Percentiles rank a stretch among this genome's conserved stretches.
Evolutionary conservation across 2,797 vertebrate species (phyloP).

Genomic region (Hozukius guyotensis): DNA sequence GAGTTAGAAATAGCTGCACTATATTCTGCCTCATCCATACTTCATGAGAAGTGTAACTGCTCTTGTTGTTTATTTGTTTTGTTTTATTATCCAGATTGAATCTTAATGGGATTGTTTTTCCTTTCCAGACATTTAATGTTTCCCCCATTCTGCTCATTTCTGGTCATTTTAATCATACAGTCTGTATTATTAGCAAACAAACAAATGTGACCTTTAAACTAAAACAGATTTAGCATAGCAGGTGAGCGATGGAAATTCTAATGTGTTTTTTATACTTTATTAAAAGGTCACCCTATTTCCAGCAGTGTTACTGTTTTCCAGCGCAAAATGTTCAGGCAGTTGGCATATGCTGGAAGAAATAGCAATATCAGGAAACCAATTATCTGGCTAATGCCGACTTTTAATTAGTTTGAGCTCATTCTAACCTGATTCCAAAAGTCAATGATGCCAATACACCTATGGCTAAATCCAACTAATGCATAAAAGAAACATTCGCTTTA

Average conservation of each 20-base stretch:
- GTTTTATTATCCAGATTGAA: slow-evolving; percentile 5
- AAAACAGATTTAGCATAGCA: slow-evolving; percentile 59
- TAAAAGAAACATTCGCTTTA: slow-evolving; percentile 3
- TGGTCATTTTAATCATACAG: slow-evolving; percentile 4
- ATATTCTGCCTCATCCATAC: not conserved
- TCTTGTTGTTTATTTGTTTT: not conserved
- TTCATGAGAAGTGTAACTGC: not conserved
- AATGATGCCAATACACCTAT: not conserved
- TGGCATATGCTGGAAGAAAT: slow-evolving; percentile 28
- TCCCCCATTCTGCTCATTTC: slow-evolving; percentile 3
- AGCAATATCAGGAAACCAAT: slow-evolving; percentile 25
- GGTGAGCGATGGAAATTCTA: slow-evolving; percentile 63
- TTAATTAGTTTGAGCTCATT: slow-evolving; percentile 30
- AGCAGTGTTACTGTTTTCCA: slow-evolving; percentile 32
- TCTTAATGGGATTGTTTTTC: slow-evolving; percentile 6
- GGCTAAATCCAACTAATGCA: slow-evolving; percentile 1
- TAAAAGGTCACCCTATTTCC: slow-evolving; percentile 68
- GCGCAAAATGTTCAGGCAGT: slow-evolving; percentile 36
- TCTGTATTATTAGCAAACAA: slow-evolving; percentile 58
- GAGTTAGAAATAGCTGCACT: not conserved
- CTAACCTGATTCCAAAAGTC: slow-evolving; percentile 7
- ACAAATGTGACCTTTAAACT: slow-evolving; percentile 68
- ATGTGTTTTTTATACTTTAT: slow-evolving; percentile 44
- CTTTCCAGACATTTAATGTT: slow-evolving; percentile 10
- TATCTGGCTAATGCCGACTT: slow-evolving; percentile 3